Conservation (phyloP, 2,797 vertebrate genomes). For the Margarornis squamiger region DNA sequence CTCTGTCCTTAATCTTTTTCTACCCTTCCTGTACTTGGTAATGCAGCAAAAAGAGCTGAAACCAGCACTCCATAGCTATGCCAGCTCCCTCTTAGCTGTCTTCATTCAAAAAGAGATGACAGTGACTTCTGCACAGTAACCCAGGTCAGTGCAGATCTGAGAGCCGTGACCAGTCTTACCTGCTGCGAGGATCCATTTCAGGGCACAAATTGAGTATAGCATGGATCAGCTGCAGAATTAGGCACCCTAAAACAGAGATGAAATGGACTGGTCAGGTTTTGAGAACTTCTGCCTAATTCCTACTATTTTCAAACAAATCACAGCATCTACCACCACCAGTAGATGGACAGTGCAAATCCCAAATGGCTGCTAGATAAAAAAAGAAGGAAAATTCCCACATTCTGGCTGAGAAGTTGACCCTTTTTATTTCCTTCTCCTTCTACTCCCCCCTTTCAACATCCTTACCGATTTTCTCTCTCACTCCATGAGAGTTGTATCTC, state of each 20-base stretch:
- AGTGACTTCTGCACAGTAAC: neutral
- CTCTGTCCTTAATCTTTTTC: neutral
- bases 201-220: slow-evolving; percentile 94
- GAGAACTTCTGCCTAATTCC: neutral
- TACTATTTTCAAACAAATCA: neutral
- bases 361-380: neutral
- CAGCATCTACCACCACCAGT: neutral
- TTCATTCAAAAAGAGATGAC: neutral
- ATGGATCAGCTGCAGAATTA: slow-evolving; percentile 94
- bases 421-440: neutral
- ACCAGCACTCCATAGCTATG: neutral
- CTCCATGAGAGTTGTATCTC: slow-evolving; percentile 92
- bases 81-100: neutral
- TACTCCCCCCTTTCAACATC: no score
- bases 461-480: slow-evolving; percentile 92
- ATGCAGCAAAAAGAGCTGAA: neutral
- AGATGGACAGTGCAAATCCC: neutral
- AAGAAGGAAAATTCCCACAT: neutral
- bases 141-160: neutral
- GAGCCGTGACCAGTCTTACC: slow-evolving; percentile 72
- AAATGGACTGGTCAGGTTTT: neutral
- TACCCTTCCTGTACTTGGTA: neutral
- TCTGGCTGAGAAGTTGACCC: neutral
- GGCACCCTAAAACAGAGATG: slow-evolving; percentile 81
- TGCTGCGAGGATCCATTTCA: slow-evolving; percentile 87